phyloP scores from a whole-genome alignment of 2,888 invertebrate genomes.

The Hypercompe scribonia region DNA sequence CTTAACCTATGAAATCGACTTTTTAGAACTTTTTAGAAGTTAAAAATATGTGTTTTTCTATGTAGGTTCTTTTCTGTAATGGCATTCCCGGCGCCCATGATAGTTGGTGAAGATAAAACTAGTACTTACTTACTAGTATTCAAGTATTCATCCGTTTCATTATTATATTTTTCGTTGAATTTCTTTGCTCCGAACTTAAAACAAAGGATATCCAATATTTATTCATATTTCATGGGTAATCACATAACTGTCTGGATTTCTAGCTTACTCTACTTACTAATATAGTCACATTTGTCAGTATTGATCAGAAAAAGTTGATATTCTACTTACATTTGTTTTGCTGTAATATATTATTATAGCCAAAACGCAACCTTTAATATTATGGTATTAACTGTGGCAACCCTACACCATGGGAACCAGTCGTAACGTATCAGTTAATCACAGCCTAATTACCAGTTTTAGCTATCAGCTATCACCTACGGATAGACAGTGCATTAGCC shows the following conservation, averaged over 20 bases:
- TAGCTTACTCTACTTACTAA: neutral
- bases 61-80: too few relatives aligned
- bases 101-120: too few relatives aligned
- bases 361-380: neutral
- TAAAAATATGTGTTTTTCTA: too few relatives aligned
- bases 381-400: conserved; percentile 21
- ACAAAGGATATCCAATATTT: neutral
- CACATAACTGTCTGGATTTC: neutral
- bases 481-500: conserved; percentile 81
- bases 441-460: conserved; percentile 82
- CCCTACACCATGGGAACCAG: conserved; percentile 70
- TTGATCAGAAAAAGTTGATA: neutral
- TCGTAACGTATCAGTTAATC: conserved; percentile 73
- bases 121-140: too few relatives aligned
- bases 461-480: conserved; percentile 75
- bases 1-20: too few relatives aligned
- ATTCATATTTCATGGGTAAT: neutral
- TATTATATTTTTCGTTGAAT: neutral
- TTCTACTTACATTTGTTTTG: neutral
- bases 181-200: neutral
- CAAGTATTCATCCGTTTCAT: too few relatives aligned
- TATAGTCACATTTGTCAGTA: neutral
- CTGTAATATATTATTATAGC: neutral
- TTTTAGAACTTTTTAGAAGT: too few relatives aligned
- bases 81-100: too few relatives aligned